Conservation (phyloP, 2,113 vertebrate genomes). For the Eptesicus fuscus region DNA sequence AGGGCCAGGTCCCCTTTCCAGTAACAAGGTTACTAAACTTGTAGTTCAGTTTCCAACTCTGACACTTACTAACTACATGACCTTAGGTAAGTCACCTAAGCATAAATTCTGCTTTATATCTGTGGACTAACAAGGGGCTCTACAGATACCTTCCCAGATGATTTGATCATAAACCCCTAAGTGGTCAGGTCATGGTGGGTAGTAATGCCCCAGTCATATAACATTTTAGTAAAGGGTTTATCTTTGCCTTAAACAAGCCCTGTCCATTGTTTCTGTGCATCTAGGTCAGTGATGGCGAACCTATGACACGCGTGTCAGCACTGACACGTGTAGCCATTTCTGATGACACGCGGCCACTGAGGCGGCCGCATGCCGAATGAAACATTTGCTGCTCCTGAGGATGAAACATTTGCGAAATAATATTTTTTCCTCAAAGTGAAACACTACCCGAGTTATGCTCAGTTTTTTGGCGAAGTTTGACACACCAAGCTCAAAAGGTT, state of each 20-base stretch:
- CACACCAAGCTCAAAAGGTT: too few species aligned
- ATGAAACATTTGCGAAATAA: too few species aligned
- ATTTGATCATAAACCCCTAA: not conserved
- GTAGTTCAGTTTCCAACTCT: not conserved
- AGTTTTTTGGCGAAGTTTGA: too few species aligned
- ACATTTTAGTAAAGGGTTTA: not conserved
- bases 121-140: not conserved
- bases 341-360: too few species aligned
- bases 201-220: not conserved
- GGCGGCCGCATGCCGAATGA: too few species aligned
- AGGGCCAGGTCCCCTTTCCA: not conserved
- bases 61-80: not conserved
- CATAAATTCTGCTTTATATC: slow-evolving; percentile 1
- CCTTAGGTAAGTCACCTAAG: not conserved
- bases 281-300: too few species aligned
- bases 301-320: too few species aligned
- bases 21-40: not conserved
- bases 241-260: not conserved
- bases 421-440: too few species aligned
- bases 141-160: too few species aligned
- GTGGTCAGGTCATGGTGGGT: not conserved
- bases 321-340: too few species aligned
- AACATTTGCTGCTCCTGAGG: too few species aligned
- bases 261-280: not conserved
- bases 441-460: too few species aligned